Base-by-base conservation (phyloP, 2,888 invertebrate species). In the Coecobrya sp. region DNA sequence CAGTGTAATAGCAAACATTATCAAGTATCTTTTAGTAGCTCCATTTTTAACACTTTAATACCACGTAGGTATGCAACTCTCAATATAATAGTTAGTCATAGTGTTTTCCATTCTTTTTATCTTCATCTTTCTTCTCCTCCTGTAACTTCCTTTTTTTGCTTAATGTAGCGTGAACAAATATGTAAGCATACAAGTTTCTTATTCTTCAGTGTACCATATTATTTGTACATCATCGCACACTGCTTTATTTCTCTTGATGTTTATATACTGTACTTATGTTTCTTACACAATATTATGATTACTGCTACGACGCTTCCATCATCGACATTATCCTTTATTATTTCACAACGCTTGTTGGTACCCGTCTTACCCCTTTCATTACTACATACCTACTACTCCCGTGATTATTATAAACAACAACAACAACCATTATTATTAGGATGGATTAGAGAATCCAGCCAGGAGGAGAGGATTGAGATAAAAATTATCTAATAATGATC, bases 401-500 rank as follows among this genome's bases (percentile, higher is more conserved):
- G 36, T 36, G 36, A 36, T 36, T 36, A 36, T 36, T 36, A 36
- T n/a, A n/a, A n/a, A n/a, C 36, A 36, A 36, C 3, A 36, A 36
- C n/a, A 36, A 36, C 36, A 36, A n/a, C 36, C 7, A 36, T 36
- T 36, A 36, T 36, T 36, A 36, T 7, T 7, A 7, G 36, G 36
- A 36, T 36, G 36, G 36, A 36, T 36, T 36, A 13, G 13, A 49
- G 49, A 11, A 49, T 49, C 49, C 49, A 3, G 62, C 22, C 62
- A 25, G 62, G 10, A 65, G 30, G n/a, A 68, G 30, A 68, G 68
- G 30, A 68, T 85, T 45, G 42, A 19, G 45, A 68, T 11, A 22
- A 84, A 62, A 84, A 62, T 65, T 42, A 42, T 42, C 62, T 65
- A 65, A 11, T 81, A 30, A 25, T 55, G 16, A 27, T 30, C n/a